These are phyloP conservation scores for Cryptotermes secundus DNA, from an alignment of 1,140 invertebrate species.

Conservation along the genomic window DNA sequence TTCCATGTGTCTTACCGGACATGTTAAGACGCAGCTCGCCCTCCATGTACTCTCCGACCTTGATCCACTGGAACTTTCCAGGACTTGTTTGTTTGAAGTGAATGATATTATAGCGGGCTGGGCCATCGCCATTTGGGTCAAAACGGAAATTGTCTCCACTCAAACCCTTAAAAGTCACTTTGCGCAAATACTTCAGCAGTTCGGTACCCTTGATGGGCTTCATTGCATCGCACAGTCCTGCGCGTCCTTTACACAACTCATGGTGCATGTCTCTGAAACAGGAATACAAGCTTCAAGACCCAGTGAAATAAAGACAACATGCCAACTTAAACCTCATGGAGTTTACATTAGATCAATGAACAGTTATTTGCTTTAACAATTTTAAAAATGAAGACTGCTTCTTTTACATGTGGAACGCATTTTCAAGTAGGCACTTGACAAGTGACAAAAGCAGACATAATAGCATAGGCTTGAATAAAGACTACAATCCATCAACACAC, in stretches of 20 bases:
- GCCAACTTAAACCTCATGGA: no score
- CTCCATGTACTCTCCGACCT: constrained; percentile 80
- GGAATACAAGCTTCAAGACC: not conserved
- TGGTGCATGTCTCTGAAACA: constrained; percentile 76
- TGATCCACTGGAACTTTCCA: constrained; percentile 79
- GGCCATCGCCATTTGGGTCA: constrained; percentile 85
- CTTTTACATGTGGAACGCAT: not conserved
- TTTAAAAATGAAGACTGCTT: not conserved
- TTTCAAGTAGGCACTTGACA: no score
- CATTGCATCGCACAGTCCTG: constrained; percentile 84
- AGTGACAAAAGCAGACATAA: no score
- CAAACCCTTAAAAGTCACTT: constrained; percentile 84
- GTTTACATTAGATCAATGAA: no score
- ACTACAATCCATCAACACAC: no score
- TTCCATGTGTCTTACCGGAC: constrained; percentile 55
- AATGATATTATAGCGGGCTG: constrained; percentile 91
- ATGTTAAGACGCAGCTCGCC: constrained; percentile 78
- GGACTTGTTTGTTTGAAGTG: constrained; percentile 84
- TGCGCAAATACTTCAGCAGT: constrained; percentile 77
- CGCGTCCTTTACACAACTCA: constrained; percentile 68
- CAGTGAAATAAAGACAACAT: not conserved
- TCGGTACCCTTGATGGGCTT: constrained; percentile 82
- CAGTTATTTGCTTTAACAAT: not conserved
- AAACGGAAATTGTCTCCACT: constrained; percentile 89
- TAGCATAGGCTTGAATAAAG: no score